Conservation (phyloP, 2,113 vertebrate genomes). For the Elephas maximus region DNA sequence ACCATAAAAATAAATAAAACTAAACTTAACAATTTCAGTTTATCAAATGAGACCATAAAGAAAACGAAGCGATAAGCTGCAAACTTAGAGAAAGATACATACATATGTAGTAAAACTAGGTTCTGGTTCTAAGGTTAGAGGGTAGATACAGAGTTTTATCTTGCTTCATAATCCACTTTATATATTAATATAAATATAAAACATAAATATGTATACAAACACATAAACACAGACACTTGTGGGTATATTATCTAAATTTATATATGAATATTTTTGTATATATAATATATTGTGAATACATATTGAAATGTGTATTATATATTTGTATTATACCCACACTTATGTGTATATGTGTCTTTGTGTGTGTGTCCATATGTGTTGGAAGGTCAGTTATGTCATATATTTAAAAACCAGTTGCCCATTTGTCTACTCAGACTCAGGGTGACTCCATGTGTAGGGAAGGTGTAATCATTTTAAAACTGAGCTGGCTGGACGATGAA, state of each 20-base stretch:
- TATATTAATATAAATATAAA: not conserved
- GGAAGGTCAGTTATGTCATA: not conserved
- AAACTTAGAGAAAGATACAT: not conserved
- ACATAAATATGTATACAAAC: not conserved
- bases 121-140: not conserved
- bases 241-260: not conserved
- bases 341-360: not conserved
- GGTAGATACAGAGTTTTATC: not conserved
- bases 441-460: not conserved
- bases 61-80: not conserved
- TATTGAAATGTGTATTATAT: too few species aligned
- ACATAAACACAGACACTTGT: not conserved
- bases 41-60: not conserved
- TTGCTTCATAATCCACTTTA: not conserved
- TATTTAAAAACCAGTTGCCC: not conserved
- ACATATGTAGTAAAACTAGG: not conserved
- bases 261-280: not conserved
- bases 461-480: not conserved
- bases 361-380: not conserved
- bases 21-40: not conserved
- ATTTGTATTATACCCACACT: not conserved
- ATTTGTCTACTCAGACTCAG: not conserved
- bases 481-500: not conserved
- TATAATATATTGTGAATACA: not conserved
- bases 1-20: not conserved